These are phyloP conservation scores for Chelidonichthys spinosus DNA, from an alignment of 2,797 vertebrate genomes.

Conservation along the genomic window DNA sequence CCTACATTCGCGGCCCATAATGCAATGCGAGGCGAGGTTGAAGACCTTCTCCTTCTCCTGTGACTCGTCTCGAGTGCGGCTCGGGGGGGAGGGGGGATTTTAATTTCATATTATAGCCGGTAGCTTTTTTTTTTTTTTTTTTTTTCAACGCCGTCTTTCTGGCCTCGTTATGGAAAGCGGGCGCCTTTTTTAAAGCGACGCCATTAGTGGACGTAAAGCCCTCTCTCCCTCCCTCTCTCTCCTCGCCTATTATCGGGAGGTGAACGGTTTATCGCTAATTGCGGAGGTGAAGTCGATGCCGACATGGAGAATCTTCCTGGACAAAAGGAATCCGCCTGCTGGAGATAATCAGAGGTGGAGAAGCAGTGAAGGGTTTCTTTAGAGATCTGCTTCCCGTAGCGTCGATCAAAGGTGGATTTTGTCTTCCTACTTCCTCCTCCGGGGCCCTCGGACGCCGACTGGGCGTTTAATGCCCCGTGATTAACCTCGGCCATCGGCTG, in stretches of 20 bases:
- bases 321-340: slow-evolving; percentile 23
- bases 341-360: slow-evolving; percentile 56
- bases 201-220: slow-evolving; percentile 52
- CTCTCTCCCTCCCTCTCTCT: slow-evolving; percentile 11
- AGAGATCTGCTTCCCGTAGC: slow-evolving; percentile 14
- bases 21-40: slow-evolving; percentile 25
- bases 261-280: slow-evolving; percentile 76
- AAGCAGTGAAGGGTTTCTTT: slow-evolving; percentile 30
- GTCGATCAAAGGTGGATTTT: slow-evolving; percentile 31
- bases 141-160: slow-evolving; percentile 52
- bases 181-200: slow-evolving; percentile 60
- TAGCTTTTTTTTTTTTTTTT: slow-evolving; percentile 38
- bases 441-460: slow-evolving; percentile 38
- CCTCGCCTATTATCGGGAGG: slow-evolving; percentile 52
- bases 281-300: slow-evolving; percentile 58
- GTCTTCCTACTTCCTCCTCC: background rate
- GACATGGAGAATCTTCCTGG: slow-evolving; percentile 32
- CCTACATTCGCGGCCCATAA: slow-evolving; percentile 48
- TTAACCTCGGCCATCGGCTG: slow-evolving; percentile 62
- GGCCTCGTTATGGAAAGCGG: slow-evolving; percentile 68
- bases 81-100: slow-evolving; percentile 65
- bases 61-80: slow-evolving; percentile 54
- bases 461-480: slow-evolving; percentile 68
- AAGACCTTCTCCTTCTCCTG: slow-evolving; percentile 52
- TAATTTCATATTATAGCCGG: slow-evolving; percentile 70